Evolutionary conservation across 1,140 invertebrate genomes (phyloP).

Genomic region (Araneus ventricosus): DNA sequence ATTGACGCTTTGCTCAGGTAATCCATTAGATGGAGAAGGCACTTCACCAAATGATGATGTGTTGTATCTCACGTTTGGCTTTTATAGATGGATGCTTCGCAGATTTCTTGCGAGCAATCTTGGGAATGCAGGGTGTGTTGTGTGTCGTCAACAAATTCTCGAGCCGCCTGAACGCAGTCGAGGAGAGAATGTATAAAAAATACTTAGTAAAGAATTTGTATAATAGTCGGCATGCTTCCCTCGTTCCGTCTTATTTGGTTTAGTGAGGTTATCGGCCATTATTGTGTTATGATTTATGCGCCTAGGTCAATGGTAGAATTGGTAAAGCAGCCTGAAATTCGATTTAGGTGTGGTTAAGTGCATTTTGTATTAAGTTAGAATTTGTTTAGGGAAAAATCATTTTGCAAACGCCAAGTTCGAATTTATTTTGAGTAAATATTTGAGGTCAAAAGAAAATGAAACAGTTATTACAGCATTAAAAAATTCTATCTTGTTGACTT

Average conservation of each 20-base stretch:
- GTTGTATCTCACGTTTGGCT: neutral
- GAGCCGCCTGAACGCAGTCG: neutral
- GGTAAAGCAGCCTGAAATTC: too few species aligned
- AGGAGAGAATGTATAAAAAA: neutral
- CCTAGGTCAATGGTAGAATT: too few species aligned
- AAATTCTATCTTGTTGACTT: too few species aligned
- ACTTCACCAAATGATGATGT: neutral
- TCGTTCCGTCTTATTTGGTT: neutral
- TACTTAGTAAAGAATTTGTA: conserved; percentile 27
- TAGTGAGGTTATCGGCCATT: neutral
- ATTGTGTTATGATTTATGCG: neutral
- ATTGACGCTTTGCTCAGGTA: neutral
- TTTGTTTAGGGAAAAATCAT: too few species aligned
- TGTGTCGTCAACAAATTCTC: neutral
- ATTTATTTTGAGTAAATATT: too few species aligned
- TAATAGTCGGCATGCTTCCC: neutral
- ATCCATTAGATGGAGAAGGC: neutral
- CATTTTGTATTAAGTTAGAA: too few species aligned
- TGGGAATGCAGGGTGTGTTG: conserved; percentile 12
- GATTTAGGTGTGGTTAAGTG: too few species aligned
- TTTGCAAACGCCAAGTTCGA: too few species aligned
- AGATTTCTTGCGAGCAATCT: neutral
- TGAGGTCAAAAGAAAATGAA: too few species aligned
- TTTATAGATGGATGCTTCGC: neutral
- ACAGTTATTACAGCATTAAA: too few species aligned